phyloP scores from a whole-genome alignment of 2,113 vertebrate species.

The Lasiurus cinereus region DNA sequence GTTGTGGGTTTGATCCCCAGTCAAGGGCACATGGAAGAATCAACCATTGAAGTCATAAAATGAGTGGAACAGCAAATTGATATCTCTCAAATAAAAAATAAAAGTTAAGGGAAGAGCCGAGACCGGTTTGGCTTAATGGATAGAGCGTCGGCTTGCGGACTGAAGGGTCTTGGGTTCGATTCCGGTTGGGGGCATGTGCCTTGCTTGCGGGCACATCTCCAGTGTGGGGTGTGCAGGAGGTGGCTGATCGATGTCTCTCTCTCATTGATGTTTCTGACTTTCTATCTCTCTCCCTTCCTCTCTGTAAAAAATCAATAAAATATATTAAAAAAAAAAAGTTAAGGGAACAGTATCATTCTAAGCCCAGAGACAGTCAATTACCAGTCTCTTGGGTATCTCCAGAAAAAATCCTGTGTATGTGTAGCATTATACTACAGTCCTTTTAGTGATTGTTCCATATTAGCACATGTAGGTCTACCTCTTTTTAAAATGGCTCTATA shows the following conservation, averaged over 20 bases:
- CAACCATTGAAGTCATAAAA: background rate
- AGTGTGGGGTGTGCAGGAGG: too few relatives aligned
- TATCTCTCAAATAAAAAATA: background rate
- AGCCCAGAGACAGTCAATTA: background rate
- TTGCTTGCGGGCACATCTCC: too few relatives aligned
- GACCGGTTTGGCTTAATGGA: too few relatives aligned
- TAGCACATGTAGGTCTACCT: background rate
- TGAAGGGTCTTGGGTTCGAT: too few relatives aligned
- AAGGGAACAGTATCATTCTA: background rate
- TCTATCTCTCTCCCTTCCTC: too few relatives aligned
- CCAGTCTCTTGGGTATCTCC: background rate
- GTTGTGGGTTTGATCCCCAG: background rate
- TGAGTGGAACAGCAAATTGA: background rate
- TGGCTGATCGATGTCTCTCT: too few relatives aligned
- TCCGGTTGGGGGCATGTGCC: too few relatives aligned
- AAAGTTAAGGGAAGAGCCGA: background rate
- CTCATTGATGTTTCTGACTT: too few relatives aligned
- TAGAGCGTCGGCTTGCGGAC: too few relatives aligned
- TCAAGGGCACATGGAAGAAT: background rate
- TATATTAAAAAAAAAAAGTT: background rate
- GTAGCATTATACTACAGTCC: background rate
- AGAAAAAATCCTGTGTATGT: background rate
- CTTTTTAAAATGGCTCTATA: background rate
- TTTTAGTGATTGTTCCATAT: conserved; percentile 1
- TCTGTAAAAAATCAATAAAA: too few relatives aligned